Percentiles rank a stretch among this genome's conserved stretches.
phyloP scores from a whole-genome alignment of 2,113 vertebrate species.

The Limnothrissa miodon region DNA sequence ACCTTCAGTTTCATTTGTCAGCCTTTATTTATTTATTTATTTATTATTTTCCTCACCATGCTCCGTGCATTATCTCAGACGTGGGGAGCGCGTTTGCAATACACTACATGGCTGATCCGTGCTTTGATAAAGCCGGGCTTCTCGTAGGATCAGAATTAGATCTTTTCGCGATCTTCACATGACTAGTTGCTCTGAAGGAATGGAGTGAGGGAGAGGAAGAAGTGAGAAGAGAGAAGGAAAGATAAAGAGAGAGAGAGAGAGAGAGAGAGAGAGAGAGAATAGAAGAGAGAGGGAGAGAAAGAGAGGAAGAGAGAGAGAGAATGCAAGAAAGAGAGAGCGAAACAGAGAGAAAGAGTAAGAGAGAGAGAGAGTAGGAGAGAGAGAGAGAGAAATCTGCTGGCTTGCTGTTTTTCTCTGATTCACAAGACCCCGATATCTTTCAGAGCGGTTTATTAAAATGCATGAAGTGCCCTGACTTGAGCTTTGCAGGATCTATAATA shows the following conservation, averaged over 20 bases:
- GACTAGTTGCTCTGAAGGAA: background rate
- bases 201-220: too few species aligned
- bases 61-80: background rate
- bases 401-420: background rate
- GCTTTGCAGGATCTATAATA: constrained; percentile 7
- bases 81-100: background rate
- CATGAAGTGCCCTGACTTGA: constrained; percentile 5
- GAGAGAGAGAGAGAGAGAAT: too few species aligned
- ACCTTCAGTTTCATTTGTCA: background rate
- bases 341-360: background rate
- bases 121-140: background rate
- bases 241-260: background rate
- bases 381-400: background rate
- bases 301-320: background rate
- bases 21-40: background rate
- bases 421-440: background rate
- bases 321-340: background rate
- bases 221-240: too few species aligned
- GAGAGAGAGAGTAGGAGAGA: background rate
- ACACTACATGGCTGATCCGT: background rate
- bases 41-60: too few species aligned
- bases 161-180: background rate
- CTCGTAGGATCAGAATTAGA: background rate
- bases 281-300: too few species aligned
- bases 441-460: constrained; percentile 18